Percentiles rank a stretch among this genome's conserved stretches.
These are phyloP conservation scores for Mus spretus DNA, from an alignment of 2,797 vertebrate species.

Conservation along the genomic window DNA sequence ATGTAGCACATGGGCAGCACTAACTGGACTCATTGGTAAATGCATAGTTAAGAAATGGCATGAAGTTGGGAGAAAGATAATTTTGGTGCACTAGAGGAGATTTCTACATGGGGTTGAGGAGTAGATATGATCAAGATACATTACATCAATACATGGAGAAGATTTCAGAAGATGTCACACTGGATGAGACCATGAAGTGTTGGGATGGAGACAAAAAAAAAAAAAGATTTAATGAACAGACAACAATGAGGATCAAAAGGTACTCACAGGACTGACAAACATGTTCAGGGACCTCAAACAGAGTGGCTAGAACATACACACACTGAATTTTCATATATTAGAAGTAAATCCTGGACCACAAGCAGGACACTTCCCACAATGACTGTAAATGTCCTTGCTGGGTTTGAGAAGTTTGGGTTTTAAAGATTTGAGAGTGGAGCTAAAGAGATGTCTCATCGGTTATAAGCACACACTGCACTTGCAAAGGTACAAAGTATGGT, in stretches of 20 bases:
- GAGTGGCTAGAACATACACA: background rate
- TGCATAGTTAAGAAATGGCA: background rate
- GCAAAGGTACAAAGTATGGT: background rate
- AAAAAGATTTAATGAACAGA: background rate
- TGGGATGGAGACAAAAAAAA: rapidly evolving
- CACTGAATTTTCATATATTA: background rate
- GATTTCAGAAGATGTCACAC: background rate
- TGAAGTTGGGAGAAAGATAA: background rate
- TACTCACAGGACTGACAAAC: background rate
- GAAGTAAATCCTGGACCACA: background rate
- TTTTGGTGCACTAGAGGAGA: background rate
- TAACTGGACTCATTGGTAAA: background rate
- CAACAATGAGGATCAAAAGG: background rate
- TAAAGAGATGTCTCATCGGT: background rate
- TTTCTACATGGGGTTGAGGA: background rate
- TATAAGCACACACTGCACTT: background rate
- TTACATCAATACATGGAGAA: background rate
- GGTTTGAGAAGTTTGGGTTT: background rate
- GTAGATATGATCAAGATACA: background rate
- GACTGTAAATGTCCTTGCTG: background rate
- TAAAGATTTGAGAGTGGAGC: background rate
- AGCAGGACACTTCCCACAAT: background rate
- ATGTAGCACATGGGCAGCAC: background rate
- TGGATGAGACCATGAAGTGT: background rate
- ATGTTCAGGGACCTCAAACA: background rate